These are phyloP conservation scores for Paracyclopina nana DNA, from an alignment of 1,140 invertebrate species.

Conservation along the genomic window DNA sequence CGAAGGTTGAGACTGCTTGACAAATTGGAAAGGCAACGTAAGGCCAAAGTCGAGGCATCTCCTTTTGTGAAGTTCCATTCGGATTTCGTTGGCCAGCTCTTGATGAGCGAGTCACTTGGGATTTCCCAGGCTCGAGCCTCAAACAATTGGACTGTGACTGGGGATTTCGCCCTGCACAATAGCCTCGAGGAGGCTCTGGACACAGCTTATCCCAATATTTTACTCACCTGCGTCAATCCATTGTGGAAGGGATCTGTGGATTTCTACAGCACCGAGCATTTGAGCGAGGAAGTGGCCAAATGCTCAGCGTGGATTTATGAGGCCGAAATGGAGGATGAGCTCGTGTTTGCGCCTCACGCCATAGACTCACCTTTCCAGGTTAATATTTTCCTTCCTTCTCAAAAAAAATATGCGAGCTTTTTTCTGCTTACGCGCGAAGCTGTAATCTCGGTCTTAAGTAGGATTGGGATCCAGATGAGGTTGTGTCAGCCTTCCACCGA, in stretches of 20 bases:
- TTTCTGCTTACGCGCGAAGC: no score
- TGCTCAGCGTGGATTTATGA: not conserved
- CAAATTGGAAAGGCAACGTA: not conserved
- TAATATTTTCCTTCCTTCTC: no score
- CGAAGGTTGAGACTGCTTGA: not conserved
- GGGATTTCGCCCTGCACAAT: not conserved
- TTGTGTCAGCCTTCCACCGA: no score
- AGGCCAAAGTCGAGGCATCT: not conserved
- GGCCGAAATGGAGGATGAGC: not conserved
- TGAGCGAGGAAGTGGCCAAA: not conserved
- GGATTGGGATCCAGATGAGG: no score
- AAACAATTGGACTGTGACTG: no score
- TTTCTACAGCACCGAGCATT: not conserved
- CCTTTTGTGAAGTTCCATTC: not conserved
- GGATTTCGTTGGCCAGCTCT: not conserved
- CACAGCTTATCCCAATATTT: constrained; percentile 1
- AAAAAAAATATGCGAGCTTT: no score
- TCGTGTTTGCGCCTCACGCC: not conserved
- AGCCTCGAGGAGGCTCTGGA: not conserved
- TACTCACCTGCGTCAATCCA: not conserved
- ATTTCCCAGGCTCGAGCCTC: not conserved
- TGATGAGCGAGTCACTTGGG: not conserved
- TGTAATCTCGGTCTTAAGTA: no score
- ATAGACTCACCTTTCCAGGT: constrained; percentile 5
- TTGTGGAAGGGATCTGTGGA: not conserved